A percentile compares a stretch with the other conserved stretches of the same genome.
These are phyloP conservation scores for Terrapene triunguis DNA, from an alignment of 2,113 vertebrate genomes.

Conservation along the genomic window DNA sequence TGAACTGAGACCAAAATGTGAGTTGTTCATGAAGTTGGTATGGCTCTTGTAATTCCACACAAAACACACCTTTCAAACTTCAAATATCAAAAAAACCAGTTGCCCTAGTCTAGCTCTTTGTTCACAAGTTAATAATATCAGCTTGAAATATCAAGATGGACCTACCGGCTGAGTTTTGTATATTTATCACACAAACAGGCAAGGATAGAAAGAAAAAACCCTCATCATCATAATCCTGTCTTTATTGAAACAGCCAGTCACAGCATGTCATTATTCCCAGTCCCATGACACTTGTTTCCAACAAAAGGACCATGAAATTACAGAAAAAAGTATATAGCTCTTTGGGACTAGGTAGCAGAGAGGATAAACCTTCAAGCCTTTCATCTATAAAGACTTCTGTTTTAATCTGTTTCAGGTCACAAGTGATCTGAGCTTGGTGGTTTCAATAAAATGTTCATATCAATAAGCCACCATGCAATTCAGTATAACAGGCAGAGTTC, in stretches of 20 bases:
- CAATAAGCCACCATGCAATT: background rate
- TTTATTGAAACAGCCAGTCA: slow-evolving; percentile 44
- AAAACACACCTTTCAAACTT: background rate
- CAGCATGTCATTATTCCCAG: slow-evolving; percentile 46
- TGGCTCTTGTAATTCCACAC: background rate
- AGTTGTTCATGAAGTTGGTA: background rate
- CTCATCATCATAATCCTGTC: slow-evolving; percentile 55
- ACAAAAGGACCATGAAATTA: slow-evolving; percentile 63
- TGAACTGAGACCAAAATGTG: background rate
- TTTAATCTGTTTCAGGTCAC: slow-evolving; percentile 17
- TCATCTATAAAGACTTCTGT: slow-evolving; percentile 23
- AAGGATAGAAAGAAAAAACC: background rate
- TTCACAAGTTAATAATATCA: background rate
- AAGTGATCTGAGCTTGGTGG: background rate
- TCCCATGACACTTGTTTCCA: background rate
- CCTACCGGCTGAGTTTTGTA: slow-evolving; percentile 6
- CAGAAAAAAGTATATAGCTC: slow-evolving; percentile 13
- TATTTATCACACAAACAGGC: background rate
- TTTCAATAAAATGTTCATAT: slow-evolving; percentile 28
- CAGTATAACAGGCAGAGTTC: background rate
- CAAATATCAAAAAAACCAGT: background rate
- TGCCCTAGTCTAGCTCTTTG: background rate
- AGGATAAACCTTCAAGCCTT: slow-evolving; percentile 56
- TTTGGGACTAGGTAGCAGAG: slow-evolving; percentile 4
- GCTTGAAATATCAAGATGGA: background rate